Conservation (phyloP, 2,113 vertebrate genomes). For the Petrocephalus microphthalmus region DNA sequence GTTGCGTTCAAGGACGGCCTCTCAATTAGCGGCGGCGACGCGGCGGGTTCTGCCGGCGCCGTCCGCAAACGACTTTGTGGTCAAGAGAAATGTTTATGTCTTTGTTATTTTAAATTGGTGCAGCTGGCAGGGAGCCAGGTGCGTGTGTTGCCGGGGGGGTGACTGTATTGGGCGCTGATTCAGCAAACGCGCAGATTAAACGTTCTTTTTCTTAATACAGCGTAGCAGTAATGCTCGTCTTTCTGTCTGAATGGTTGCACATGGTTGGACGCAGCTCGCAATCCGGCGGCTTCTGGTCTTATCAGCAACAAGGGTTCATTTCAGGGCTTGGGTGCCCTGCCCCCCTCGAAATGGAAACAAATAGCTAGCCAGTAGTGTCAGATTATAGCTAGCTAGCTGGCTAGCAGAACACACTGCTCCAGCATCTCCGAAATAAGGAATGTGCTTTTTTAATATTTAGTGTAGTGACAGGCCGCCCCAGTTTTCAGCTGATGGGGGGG, state of each 20-base stretch:
- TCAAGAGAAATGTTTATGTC: neutral
- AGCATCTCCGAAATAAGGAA: no score
- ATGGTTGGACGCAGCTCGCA: neutral
- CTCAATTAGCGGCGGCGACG: neutral
- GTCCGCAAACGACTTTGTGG: neutral
- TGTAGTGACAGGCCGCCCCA: no score
- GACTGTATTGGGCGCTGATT: neutral
- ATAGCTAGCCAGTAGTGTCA: no score
- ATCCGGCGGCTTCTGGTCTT: neutral
- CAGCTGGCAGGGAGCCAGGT: neutral
- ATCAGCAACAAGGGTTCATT: neutral
- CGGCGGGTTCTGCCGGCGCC: neutral
- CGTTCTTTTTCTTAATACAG: neutral
- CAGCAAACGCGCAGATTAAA: neutral
- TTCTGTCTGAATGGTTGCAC: neutral
- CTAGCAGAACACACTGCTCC: no score
- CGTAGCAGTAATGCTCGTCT: neutral
- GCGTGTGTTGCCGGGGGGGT: neutral
- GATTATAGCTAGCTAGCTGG: no score
- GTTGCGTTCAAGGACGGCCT: neutral
- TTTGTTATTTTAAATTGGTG: neutral
- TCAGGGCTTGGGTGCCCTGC: no score
- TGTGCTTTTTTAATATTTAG: no score
- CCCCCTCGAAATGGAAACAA: no score
- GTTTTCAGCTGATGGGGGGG: no score